Evolutionary conservation across 2,888 invertebrate genomes (phyloP).

Genomic region (Pristionchus maxplancki): DNA sequence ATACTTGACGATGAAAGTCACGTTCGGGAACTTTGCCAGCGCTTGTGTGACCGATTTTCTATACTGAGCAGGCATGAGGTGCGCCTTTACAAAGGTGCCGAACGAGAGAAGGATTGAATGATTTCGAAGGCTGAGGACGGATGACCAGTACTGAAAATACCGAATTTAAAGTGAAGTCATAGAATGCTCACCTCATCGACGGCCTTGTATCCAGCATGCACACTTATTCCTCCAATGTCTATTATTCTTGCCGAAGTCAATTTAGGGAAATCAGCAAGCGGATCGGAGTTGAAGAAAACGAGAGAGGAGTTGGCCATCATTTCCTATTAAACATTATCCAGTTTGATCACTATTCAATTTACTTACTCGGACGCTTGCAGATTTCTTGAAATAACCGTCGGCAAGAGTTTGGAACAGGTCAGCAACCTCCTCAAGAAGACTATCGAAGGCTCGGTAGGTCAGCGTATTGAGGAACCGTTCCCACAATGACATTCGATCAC

Average conservation of each 20-base stretch:
- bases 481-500: slow-evolving; percentile 25
- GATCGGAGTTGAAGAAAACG: slow-evolving; percentile 63
- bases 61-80: slow-evolving; percentile 6
- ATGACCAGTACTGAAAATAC: slow-evolving; percentile 18
- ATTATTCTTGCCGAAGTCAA: slow-evolving; percentile 61
- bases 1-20: slow-evolving; percentile 39
- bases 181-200: background rate
- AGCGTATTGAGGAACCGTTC: slow-evolving; percentile 30
- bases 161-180: background rate
- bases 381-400: background rate
- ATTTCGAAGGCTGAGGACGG: background rate
- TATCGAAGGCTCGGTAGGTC: slow-evolving; percentile 2
- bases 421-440: background rate
- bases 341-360: background rate
- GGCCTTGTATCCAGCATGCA: slow-evolving; percentile 42
- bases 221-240: slow-evolving; percentile 63
- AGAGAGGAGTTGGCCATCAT: slow-evolving; percentile 56
- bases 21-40: background rate
- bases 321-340: background rate
- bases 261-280: slow-evolving; percentile 65
- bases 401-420: background rate
- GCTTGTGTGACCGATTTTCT: background rate
- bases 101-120: slow-evolving; percentile 21
- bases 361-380: background rate
- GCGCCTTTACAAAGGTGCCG: slow-evolving; percentile 31